Evolutionary conservation across 2,888 invertebrate genomes (phyloP).

Genomic region (Chironomus tentans): DNA sequence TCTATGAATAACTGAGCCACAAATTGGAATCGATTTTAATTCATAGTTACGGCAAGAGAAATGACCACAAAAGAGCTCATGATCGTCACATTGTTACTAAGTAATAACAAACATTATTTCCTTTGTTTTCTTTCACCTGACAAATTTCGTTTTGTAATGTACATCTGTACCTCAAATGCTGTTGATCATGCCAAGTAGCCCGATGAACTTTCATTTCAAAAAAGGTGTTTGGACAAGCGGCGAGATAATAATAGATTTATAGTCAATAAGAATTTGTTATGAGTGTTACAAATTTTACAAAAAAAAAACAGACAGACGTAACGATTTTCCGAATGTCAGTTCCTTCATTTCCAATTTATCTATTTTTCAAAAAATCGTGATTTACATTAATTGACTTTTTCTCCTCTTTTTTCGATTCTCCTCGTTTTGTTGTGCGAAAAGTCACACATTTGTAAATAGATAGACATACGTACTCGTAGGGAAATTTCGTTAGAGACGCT

Average conservation of each 20-base stretch:
- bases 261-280: background rate
- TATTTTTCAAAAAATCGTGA: background rate
- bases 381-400: slow-evolving; percentile 3
- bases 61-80: background rate
- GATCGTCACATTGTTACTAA: too few species aligned
- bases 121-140: too few species aligned
- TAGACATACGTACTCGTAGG: background rate
- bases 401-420: background rate
- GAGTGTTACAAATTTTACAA: background rate
- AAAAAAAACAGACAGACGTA: background rate
- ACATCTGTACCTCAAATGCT: background rate
- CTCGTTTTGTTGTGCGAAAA: background rate
- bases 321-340: background rate
- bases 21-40: background rate
- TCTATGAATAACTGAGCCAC: background rate
- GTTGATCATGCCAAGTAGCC: background rate
- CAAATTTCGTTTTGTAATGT: too few species aligned
- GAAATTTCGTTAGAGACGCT: background rate
- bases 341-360: background rate
- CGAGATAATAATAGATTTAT: background rate
- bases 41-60: background rate
- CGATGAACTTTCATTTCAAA: background rate
- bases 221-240: background rate
- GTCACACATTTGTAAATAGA: background rate
- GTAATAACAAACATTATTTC: too few species aligned